These are phyloP conservation scores for Spilarctia lutea DNA, from an alignment of 2,888 invertebrate genomes.

Conservation along the genomic window DNA sequence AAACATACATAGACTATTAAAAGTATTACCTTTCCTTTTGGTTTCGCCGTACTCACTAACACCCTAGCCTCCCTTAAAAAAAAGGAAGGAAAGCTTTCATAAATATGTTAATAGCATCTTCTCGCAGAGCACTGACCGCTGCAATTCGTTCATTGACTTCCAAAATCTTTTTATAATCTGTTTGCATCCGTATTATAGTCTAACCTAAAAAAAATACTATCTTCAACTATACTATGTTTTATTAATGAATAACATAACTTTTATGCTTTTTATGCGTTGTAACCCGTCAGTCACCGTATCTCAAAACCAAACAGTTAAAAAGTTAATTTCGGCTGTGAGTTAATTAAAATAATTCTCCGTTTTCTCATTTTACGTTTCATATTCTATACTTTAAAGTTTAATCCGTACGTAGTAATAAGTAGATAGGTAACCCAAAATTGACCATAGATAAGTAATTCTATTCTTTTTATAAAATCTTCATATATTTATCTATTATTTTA, in stretches of 20 bases:
- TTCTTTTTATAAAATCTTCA: neutral
- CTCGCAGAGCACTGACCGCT: neutral
- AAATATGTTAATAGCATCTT: neutral
- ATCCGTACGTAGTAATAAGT: too few species aligned
- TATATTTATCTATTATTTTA: too few species aligned
- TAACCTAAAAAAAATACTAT: too few species aligned
- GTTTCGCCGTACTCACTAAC: too few species aligned
- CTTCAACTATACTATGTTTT: too few species aligned
- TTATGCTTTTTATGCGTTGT: neutral
- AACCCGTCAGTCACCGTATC: neutral
- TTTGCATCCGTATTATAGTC: too few species aligned
- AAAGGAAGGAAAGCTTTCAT: neutral
- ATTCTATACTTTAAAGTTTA: neutral
- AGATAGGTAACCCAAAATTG: too few species aligned
- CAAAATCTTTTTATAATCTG: neutral
- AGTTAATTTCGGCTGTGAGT: neutral
- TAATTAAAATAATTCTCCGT: neutral
- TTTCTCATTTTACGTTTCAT: neutral
- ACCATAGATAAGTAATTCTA: neutral
- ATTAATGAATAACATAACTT: too few species aligned
- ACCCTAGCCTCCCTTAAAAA: neutral
- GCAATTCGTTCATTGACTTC: neutral
- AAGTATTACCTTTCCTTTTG: too few species aligned
- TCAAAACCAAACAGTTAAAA: neutral
- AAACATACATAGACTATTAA: too few species aligned